Evolutionary conservation across 2,888 invertebrate genomes (phyloP).

Genomic region (Chydorus sphaericus): DNA sequence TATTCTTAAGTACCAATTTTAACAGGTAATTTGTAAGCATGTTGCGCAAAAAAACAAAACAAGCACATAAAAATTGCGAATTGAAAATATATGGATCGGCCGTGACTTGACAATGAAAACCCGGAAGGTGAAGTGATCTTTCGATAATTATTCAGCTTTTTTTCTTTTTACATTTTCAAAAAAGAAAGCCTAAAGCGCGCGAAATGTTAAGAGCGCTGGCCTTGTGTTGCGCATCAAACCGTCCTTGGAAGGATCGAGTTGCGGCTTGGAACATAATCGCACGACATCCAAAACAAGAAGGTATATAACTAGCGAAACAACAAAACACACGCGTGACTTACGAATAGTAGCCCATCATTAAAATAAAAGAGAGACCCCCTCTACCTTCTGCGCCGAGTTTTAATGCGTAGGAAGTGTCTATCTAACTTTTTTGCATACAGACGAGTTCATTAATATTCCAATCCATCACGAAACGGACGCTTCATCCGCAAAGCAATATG

Average conservation of each 20-base stretch:
- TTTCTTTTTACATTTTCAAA: background rate
- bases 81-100: too few relatives aligned
- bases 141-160: background rate
- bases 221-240: background rate
- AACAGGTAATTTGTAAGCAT: too few relatives aligned
- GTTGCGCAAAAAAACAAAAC: too few relatives aligned
- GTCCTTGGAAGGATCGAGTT: background rate
- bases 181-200: background rate
- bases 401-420: background rate
- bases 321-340: conserved; percentile 2
- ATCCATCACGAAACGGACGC: background rate
- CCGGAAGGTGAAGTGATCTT: background rate
- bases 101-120: too few relatives aligned
- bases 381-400: background rate
- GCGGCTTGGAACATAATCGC: too few relatives aligned
- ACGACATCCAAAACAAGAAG: too few relatives aligned
- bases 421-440: background rate
- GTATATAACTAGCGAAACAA: too few relatives aligned
- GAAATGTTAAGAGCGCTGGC: too few relatives aligned
- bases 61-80: too few relatives aligned
- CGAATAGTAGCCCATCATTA: conserved; percentile 1
- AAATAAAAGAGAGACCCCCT: too few relatives aligned
- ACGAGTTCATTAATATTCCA: background rate
- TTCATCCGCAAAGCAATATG: background rate
- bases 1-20: too few relatives aligned